Evolutionary conservation across 2,113 vertebrate species (phyloP).

Genomic region (Trogon surrucura): DNA sequence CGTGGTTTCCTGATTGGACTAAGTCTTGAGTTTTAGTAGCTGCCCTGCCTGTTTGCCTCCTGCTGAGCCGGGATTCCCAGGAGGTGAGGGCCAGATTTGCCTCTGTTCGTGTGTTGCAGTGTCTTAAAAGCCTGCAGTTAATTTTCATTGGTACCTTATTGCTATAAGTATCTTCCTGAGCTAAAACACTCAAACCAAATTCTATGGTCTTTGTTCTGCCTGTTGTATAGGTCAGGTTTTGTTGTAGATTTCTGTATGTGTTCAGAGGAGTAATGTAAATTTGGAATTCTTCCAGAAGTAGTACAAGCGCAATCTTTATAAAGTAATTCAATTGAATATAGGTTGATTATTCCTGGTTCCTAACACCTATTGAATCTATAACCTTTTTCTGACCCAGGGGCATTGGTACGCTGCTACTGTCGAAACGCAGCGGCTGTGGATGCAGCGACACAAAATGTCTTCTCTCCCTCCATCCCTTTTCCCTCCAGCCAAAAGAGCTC

Average conservation of each 20-base stretch:
- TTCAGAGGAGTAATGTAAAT: not conserved
- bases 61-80: not conserved
- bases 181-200: not conserved
- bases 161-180: not conserved
- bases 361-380: not conserved
- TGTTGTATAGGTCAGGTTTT: not conserved
- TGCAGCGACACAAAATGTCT: not conserved
- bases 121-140: not conserved
- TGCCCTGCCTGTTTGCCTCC: too few species aligned
- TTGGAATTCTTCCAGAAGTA: not conserved
- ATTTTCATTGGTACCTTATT: not conserved
- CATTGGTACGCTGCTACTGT: too few species aligned
- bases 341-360: not conserved
- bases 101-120: not conserved
- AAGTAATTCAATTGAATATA: not conserved
- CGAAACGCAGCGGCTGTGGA: not conserved
- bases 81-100: not conserved
- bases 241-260: rapidly evolving
- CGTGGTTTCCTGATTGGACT: too few species aligned
- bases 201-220: not conserved
- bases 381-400: not conserved
- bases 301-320: not conserved
- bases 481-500: not conserved
- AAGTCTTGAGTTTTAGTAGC: too few species aligned
- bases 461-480: not conserved